These are phyloP conservation scores for Pseudoips prasinana DNA, from an alignment of 2,888 invertebrate genomes.

Conservation along the genomic window DNA sequence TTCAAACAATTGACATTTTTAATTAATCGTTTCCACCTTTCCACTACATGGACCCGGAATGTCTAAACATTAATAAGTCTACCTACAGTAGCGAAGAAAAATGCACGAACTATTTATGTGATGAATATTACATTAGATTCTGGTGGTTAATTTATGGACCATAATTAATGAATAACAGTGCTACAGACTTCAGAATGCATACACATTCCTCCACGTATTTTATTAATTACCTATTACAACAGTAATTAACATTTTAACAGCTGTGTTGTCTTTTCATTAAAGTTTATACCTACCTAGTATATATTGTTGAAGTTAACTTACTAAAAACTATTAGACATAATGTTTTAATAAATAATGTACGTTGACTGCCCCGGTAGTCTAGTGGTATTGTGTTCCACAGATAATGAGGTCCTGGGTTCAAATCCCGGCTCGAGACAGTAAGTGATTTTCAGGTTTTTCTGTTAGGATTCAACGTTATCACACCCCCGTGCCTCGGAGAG, in stretches of 20 bases:
- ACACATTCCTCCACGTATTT: slow-evolving; percentile 18
- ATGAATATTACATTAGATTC: slow-evolving; percentile 35
- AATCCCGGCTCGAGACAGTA: no score
- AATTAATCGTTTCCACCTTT: no score
- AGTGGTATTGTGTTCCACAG: no score
- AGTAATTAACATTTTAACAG: slow-evolving; percentile 13
- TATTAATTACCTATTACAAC: slow-evolving; percentile 19
- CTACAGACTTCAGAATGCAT: slow-evolving; percentile 3
- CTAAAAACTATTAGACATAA: no score
- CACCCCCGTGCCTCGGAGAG: no score
- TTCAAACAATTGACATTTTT: no score
- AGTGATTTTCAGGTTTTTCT: no score
- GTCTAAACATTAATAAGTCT: slow-evolving; percentile 16
- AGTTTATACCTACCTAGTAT: slow-evolving; percentile 5
- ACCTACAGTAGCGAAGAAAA: slow-evolving; percentile 21
- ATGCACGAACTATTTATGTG: slow-evolving; percentile 20
- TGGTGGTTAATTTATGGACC: slow-evolving; percentile 27
- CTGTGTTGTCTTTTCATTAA: slow-evolving; percentile 10
- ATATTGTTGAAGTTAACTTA: no score
- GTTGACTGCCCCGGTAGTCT: no score
- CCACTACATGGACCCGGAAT: slow-evolving; percentile 10
- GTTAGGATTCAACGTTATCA: no score
- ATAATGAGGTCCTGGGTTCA: no score
- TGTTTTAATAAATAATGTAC: no score
- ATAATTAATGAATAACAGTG: slow-evolving; percentile 30